These are phyloP conservation scores for Drosophila merina DNA, from an alignment of 2,888 invertebrate genomes.

Conservation along the genomic window DNA sequence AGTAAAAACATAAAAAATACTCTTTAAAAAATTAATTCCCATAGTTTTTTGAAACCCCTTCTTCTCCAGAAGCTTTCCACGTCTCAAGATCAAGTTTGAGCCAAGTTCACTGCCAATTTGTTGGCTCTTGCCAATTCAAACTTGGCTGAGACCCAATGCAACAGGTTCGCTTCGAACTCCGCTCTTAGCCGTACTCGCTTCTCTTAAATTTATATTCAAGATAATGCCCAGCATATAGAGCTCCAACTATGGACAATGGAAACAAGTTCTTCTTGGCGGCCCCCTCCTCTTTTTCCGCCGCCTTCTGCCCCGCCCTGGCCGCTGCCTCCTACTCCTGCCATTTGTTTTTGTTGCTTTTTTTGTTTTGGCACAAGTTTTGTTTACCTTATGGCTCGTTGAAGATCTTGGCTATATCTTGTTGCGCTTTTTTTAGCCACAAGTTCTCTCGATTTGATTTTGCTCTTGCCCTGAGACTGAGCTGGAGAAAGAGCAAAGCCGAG, in stretches of 20 bases:
- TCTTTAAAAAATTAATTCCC: background rate
- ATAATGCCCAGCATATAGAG: conserved; percentile 32
- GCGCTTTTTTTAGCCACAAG: conserved; percentile 29
- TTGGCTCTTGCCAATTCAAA: conserved; percentile 39
- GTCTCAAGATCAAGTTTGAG: conserved; percentile 31
- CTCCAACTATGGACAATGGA: conserved; percentile 71
- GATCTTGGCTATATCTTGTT: conserved; percentile 48
- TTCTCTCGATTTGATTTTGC: conserved; percentile 31
- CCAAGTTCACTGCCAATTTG: conserved; percentile 70
- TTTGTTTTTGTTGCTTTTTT: conserved; percentile 21
- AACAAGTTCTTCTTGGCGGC: conserved; percentile 62
- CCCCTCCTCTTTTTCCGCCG: conserved; percentile 8
- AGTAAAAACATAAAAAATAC: too few relatives aligned
- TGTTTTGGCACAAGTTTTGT: conserved; percentile 62
- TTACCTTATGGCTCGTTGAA: conserved; percentile 73
- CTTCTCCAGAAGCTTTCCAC: background rate
- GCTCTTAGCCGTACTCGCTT: conserved; percentile 18
- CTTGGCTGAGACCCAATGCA: conserved; percentile 19
- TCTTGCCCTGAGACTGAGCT: conserved; percentile 17
- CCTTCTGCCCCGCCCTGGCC: background rate
- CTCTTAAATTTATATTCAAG: conserved; percentile 50
- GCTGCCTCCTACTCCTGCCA: background rate
- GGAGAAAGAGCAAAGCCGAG: conserved; percentile 6
- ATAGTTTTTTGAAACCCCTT: conserved; percentile 2
- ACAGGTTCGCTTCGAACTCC: conserved; percentile 38